phyloP scores from a whole-genome alignment of 2,797 vertebrate genomes.

The Gymnothorax reevesii region DNA sequence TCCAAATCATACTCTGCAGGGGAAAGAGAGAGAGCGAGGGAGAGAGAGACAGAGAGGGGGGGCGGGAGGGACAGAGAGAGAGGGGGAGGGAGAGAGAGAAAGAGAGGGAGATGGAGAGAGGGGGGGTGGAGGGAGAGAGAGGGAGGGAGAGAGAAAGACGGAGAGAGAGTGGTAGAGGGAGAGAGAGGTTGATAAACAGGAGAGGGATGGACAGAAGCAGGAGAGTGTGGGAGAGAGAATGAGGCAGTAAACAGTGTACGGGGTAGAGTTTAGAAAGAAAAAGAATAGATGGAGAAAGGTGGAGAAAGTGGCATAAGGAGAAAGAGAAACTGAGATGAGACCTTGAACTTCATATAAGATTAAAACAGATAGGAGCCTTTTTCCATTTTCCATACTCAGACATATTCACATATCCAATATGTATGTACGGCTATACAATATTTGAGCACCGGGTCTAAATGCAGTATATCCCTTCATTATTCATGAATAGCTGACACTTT shows the following conservation, averaged over 20 bases:
- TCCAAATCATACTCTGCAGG: constrained; percentile 90
- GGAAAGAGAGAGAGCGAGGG: neutral
- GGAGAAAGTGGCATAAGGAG: neutral
- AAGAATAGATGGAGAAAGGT: neutral
- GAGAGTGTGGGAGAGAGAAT: neutral
- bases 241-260: neutral
- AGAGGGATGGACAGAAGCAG: neutral
- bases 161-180: neutral
- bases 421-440: neutral
- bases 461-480: neutral
- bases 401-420: neutral
- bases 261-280: neutral
- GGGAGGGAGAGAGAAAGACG: neutral
- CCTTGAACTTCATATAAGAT: neutral
- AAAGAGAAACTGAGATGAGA: neutral
- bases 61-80: neutral
- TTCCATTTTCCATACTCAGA: neutral
- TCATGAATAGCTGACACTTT: neutral
- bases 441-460: neutral
- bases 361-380: neutral
- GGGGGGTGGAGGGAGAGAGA: neutral
- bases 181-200: neutral
- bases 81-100: neutral
- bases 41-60: neutral
- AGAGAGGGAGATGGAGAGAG: neutral